Percentiles rank a stretch among this genome's conserved stretches.
Evolutionary conservation across 2,888 invertebrate species (phyloP).

Genomic region (Saturnia pavonia): DNA sequence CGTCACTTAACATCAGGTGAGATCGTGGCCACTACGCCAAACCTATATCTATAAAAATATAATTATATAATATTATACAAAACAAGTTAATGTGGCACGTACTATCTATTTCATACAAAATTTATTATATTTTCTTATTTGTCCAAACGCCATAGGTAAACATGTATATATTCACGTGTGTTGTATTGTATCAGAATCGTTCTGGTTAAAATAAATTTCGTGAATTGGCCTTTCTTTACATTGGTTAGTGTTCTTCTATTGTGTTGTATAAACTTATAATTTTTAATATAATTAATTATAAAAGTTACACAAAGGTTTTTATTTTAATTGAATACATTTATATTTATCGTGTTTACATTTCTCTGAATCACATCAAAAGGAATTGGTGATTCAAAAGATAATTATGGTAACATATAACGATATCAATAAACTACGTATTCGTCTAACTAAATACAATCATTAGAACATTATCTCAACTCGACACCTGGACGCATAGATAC

Average conservation of each 20-base stretch:
- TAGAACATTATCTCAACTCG: slow-evolving; percentile 53
- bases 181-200: slow-evolving; percentile 32
- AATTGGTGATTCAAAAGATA: neutral
- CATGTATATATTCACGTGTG: slow-evolving; percentile 28
- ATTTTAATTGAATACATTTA: too few species aligned
- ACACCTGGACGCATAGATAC: slow-evolving; percentile 68
- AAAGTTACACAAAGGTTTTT: too few species aligned
- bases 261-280: too few species aligned
- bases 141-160: slow-evolving; percentile 28
- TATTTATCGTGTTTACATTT: neutral
- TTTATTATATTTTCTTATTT: slow-evolving; percentile 21
- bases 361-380: neutral
- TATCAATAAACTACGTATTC: neutral
- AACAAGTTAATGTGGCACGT: slow-evolving; percentile 15
- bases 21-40: too few species aligned
- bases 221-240: too few species aligned
- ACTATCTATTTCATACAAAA: slow-evolving; percentile 13
- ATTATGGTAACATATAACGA: neutral
- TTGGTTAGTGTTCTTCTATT: too few species aligned
- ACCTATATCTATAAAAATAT: too few species aligned
- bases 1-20: too few species aligned
- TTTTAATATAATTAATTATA: too few species aligned
- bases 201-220: slow-evolving; percentile 49
- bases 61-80: too few species aligned
- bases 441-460: slow-evolving; percentile 12